These are phyloP conservation scores for Cryptomyrus ogoouensis DNA, from an alignment of 2,113 vertebrate species.

Conservation along the genomic window DNA sequence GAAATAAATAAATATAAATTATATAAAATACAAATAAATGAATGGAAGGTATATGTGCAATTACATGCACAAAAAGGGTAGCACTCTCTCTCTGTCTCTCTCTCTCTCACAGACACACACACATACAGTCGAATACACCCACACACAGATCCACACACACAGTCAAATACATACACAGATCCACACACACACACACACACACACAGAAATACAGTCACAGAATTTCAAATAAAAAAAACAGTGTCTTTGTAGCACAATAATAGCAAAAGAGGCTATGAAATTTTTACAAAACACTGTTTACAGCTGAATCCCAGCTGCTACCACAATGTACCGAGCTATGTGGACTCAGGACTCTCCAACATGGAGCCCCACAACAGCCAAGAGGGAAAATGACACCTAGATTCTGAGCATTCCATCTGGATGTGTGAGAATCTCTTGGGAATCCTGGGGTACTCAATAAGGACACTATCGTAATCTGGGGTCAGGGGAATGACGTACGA, in stretches of 20 bases:
- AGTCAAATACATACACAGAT: neutral
- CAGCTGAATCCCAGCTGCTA: slow-evolving; percentile 28
- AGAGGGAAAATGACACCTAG: slow-evolving; percentile 41
- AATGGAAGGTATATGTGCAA: neutral
- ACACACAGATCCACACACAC: neutral
- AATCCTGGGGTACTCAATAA: slow-evolving; percentile 33
- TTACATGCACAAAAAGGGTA: neutral
- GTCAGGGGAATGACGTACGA: slow-evolving; percentile 54
- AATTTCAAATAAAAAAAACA: neutral
- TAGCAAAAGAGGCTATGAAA: neutral
- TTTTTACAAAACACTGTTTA: slow-evolving; percentile 3
- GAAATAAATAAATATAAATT: neutral
- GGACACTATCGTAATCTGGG: slow-evolving; percentile 36
- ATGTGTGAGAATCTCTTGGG: slow-evolving; percentile 55
- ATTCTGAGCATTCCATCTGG: slow-evolving; percentile 58
- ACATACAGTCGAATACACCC: neutral
- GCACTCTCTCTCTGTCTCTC: too few relatives aligned
- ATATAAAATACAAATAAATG: neutral
- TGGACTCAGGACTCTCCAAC: slow-evolving; percentile 11
- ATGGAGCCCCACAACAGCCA: slow-evolving; percentile 23
- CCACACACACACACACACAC: too few relatives aligned
- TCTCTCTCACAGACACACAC: neutral
- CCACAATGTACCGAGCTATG: slow-evolving; percentile 31
- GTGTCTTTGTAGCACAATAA: neutral
- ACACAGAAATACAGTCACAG: neutral